Evolutionary conservation across 2,888 invertebrate genomes (phyloP).

Genomic region (Augiades crinisus): DNA sequence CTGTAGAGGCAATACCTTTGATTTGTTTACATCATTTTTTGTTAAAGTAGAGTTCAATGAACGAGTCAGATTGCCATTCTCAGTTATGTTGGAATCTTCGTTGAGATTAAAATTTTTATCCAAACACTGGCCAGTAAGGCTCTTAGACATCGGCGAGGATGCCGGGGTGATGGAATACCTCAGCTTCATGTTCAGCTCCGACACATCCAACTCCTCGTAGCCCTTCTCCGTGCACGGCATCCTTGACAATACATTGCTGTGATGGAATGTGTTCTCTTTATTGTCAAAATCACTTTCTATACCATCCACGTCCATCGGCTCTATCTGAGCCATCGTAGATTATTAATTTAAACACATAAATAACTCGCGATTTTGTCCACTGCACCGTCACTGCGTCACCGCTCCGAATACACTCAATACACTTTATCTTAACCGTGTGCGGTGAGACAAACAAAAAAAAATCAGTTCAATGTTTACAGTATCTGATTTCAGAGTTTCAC

Average conservation of each 20-base stretch:
- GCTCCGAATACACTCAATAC: slow-evolving; percentile 26
- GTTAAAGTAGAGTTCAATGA: slow-evolving; percentile 58
- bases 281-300: slow-evolving; percentile 67
- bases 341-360: slow-evolving; percentile 29
- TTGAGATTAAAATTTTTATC: slow-evolving; percentile 46
- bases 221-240: slow-evolving; percentile 64
- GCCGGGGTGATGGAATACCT: slow-evolving; percentile 69
- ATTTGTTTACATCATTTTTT: slow-evolving; percentile 51
- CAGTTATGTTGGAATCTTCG: slow-evolving; percentile 47
- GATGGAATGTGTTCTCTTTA: slow-evolving; percentile 66
- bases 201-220: slow-evolving; percentile 69
- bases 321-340: slow-evolving; percentile 36
- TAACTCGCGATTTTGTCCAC: slow-evolving; percentile 28
- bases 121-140: slow-evolving; percentile 51
- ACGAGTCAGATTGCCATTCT: slow-evolving; percentile 53
- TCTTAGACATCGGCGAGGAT: slow-evolving; percentile 69
- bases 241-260: slow-evolving; percentile 57
- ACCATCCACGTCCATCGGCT: slow-evolving; percentile 69
- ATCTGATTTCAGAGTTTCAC: slow-evolving; percentile 66
- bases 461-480: slow-evolving; percentile 68
- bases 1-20: slow-evolving; percentile 59
- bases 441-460: slow-evolving; percentile 52
- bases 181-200: slow-evolving; percentile 70
- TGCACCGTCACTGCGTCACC: slow-evolving; percentile 14
- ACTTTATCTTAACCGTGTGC: slow-evolving; percentile 39